Evolutionary conservation across 2,888 invertebrate species (phyloP).

Genomic region (Aphodius granarius): DNA sequence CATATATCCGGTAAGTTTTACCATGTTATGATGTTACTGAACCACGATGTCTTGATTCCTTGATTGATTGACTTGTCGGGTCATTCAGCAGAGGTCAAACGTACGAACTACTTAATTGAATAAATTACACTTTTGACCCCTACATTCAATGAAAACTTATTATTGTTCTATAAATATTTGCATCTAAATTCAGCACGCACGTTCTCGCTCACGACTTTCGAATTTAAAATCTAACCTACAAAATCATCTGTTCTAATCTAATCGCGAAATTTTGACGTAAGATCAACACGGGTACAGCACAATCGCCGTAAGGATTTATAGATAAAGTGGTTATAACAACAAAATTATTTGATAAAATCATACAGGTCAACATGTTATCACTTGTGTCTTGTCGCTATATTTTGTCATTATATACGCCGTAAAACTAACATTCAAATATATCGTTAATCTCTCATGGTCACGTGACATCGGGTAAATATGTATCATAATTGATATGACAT

Average conservation of each 20-base stretch:
- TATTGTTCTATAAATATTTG: background rate
- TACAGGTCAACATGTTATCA: background rate
- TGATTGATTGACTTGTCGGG: background rate
- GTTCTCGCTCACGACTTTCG: too few relatives aligned
- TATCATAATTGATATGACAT: background rate
- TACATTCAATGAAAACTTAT: background rate
- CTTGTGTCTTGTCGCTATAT: background rate
- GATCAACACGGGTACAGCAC: background rate
- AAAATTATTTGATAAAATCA: background rate
- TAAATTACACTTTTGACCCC: background rate
- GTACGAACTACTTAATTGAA: background rate
- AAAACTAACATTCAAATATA: background rate
- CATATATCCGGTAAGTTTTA: background rate
- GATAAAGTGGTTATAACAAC: background rate
- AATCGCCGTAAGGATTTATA: background rate
- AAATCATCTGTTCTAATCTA: background rate
- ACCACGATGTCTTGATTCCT: background rate
- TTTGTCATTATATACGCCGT: background rate
- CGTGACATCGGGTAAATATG: background rate
- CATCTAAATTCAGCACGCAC: background rate
- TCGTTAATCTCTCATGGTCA: background rate
- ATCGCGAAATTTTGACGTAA: background rate
- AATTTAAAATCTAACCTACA: background rate
- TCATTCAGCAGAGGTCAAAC: background rate
- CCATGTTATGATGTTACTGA: background rate